Evolutionary conservation across 2,888 invertebrate species (phyloP).

Genomic region (Drosophila yooni): DNA sequence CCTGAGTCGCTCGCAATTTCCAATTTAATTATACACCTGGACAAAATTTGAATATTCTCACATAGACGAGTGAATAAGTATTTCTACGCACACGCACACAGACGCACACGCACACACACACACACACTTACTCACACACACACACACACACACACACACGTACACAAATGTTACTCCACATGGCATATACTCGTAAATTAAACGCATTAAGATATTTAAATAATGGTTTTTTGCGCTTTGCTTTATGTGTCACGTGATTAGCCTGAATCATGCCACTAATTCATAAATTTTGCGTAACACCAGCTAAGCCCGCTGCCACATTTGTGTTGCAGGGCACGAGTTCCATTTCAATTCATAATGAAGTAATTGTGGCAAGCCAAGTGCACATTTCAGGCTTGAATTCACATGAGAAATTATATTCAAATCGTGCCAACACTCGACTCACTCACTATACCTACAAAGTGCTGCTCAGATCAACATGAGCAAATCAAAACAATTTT

Average conservation of each 20-base stretch:
- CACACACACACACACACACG: neutral
- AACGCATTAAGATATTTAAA: slow-evolving; percentile 79
- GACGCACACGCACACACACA: neutral
- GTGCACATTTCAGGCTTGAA: slow-evolving; percentile 20
- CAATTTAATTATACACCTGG: slow-evolving; percentile 79
- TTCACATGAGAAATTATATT: slow-evolving; percentile 11
- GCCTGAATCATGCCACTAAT: slow-evolving; percentile 71
- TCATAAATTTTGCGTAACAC: slow-evolving; percentile 71
- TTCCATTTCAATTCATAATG: slow-evolving; percentile 36
- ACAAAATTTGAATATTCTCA: slow-evolving; percentile 67
- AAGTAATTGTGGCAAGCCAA: slow-evolving; percentile 42
- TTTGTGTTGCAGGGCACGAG: slow-evolving; percentile 25
- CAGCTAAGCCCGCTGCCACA: slow-evolving; percentile 14
- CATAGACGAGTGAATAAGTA: slow-evolving; percentile 16
- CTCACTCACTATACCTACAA: neutral
- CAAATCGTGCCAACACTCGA: neutral
- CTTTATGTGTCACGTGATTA: slow-evolving; percentile 68
- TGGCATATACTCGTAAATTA: slow-evolving; percentile 74
- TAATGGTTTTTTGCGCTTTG: slow-evolving; percentile 58
- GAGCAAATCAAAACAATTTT: neutral
- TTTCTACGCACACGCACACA: slow-evolving; percentile 12
- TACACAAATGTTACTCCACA: slow-evolving; percentile 44
- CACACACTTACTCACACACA: neutral
- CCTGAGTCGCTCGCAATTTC: slow-evolving; percentile 48
- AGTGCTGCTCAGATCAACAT: neutral